Evolutionary conservation across 2,888 invertebrate species (phyloP).

Genomic region (Lacanobia wlatinum): DNA sequence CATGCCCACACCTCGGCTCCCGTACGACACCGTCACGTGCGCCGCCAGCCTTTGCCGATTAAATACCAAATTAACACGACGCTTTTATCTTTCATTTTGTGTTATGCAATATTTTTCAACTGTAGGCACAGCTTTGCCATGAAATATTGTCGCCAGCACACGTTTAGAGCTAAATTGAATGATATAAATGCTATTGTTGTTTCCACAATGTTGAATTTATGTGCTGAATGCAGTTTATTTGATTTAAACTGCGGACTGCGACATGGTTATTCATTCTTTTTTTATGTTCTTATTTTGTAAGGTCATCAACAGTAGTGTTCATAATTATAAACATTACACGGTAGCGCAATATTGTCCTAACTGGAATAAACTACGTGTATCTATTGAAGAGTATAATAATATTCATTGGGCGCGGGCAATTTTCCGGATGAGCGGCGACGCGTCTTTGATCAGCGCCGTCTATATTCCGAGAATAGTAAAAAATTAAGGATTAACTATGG

Average conservation of each 20-base stretch:
- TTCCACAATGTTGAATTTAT: slow-evolving; percentile 47
- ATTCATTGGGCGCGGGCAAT: slow-evolving; percentile 90
- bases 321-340: slow-evolving; percentile 42
- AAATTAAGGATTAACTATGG: slow-evolving; percentile 80
- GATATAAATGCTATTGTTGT: slow-evolving; percentile 49
- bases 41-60: slow-evolving; percentile 52
- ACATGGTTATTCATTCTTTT: slow-evolving; percentile 17
- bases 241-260: slow-evolving; percentile 35
- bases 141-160: slow-evolving; percentile 34
- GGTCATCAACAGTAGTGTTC: slow-evolving; percentile 22
- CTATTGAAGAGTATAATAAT: slow-evolving; percentile 90
- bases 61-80: slow-evolving; percentile 56
- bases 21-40: slow-evolving; percentile 52
- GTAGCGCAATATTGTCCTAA: slow-evolving; percentile 78
- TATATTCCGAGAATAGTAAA: slow-evolving; percentile 82
- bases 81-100: slow-evolving; percentile 42
- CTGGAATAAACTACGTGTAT: slow-evolving; percentile 85
- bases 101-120: slow-evolving; percentile 42
- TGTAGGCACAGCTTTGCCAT: slow-evolving; percentile 31
- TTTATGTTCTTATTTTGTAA: slow-evolving; percentile 9
- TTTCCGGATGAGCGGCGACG: slow-evolving; percentile 87
- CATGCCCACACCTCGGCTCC: slow-evolving; percentile 57
- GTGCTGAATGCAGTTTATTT: slow-evolving; percentile 37
- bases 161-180: slow-evolving; percentile 46
- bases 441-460: slow-evolving; percentile 88